Conservation (phyloP, 1,140 invertebrate genomes). For the Steinernema khuongi region DNA sequence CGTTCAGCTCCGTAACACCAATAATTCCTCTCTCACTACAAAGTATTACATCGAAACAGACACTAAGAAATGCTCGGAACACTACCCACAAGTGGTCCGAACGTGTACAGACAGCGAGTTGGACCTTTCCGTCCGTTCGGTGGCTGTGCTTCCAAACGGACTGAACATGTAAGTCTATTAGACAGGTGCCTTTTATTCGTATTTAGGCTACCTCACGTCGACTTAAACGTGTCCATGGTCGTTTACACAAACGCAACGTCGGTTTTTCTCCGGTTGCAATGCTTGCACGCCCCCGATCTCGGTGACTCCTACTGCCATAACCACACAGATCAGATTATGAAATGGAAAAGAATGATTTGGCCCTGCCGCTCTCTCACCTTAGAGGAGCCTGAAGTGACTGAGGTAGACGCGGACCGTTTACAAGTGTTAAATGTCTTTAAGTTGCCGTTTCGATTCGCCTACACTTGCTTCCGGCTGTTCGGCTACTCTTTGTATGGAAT, state of each 20-base stretch:
- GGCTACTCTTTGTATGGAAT: slow-evolving; percentile 45
- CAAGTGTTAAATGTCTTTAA: slow-evolving; percentile 14
- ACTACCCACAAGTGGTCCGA: background rate
- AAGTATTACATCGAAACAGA: background rate
- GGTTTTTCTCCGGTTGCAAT: slow-evolving; percentile 43
- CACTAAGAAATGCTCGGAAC: background rate
- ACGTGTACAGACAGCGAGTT: background rate
- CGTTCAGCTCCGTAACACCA: background rate
- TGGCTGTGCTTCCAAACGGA: background rate
- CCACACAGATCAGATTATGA: slow-evolving; percentile 31
- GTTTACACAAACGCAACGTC: slow-evolving; percentile 22
- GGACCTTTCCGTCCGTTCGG: background rate
- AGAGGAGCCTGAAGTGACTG: background rate
- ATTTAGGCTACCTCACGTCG: slow-evolving; percentile 47
- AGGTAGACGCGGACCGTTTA: background rate
- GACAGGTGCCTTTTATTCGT: background rate
- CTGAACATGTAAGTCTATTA: background rate
- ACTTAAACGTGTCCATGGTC: slow-evolving; percentile 42
- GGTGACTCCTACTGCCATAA: slow-evolving; percentile 51
- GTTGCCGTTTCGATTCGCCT: slow-evolving; percentile 35
- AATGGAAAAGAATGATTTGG: slow-evolving; percentile 41
- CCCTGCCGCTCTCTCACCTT: slow-evolving; percentile 23
- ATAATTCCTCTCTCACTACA: background rate
- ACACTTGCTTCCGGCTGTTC: slow-evolving; percentile 48
- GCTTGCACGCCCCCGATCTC: slow-evolving; percentile 42